phyloP scores from a whole-genome alignment of 2,888 invertebrate species.

The Zootermopsis nevadensis region DNA sequence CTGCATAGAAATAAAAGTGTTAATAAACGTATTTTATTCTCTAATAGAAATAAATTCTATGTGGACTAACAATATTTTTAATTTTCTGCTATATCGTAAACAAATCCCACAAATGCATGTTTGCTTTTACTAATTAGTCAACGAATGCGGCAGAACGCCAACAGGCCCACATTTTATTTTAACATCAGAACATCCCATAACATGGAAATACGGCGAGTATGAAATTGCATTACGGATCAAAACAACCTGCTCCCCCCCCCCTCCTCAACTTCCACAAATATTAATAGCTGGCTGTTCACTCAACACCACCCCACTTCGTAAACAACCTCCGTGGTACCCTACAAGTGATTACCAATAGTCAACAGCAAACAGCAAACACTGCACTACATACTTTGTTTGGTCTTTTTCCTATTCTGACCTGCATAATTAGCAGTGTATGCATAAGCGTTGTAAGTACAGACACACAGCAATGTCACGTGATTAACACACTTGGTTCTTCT shows the following conservation, averaged over 20 bases:
- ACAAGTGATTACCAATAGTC: neutral
- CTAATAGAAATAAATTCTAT: neutral
- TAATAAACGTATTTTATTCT: neutral
- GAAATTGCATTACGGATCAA: neutral
- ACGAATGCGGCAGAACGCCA: neutral
- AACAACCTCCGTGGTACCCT: neutral
- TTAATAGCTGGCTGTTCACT: neutral
- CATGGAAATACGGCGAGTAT: neutral
- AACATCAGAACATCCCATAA: neutral
- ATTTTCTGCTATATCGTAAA: neutral
- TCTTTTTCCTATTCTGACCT: neutral
- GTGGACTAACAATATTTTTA: neutral
- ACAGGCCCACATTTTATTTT: neutral
- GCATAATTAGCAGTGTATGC: neutral
- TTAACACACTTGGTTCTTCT: no score
- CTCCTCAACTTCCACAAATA: neutral
- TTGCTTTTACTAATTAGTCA: neutral
- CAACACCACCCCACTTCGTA: neutral
- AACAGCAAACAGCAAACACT: neutral
- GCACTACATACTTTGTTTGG: conserved; percentile 13
- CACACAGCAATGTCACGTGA: no score
- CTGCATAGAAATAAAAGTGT: no score
- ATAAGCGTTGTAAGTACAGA: neutral
- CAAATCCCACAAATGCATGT: neutral
- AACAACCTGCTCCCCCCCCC: neutral